These are phyloP conservation scores for Pseudococcus jackbeardsleyi DNA, from an alignment of 2,888 invertebrate genomes.

Conservation along the genomic window DNA sequence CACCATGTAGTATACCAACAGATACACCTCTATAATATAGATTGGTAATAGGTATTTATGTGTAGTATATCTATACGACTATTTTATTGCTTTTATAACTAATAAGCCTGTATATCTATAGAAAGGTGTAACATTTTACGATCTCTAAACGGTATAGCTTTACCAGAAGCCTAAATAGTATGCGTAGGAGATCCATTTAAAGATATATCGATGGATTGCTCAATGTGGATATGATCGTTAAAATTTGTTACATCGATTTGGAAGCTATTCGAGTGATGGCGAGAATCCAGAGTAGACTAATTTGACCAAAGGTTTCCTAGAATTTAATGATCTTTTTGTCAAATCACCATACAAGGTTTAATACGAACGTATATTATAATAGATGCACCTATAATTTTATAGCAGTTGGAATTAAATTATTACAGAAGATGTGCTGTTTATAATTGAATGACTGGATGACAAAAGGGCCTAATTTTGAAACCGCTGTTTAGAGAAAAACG, in stretches of 20 bases:
- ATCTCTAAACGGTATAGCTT: slow-evolving; percentile 21
- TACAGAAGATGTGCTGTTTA: neutral
- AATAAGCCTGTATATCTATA: neutral
- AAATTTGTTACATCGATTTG: slow-evolving; percentile 7
- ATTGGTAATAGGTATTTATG: neutral
- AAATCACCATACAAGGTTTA: slow-evolving; percentile 2
- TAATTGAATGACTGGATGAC: too few species aligned
- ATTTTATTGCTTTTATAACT: slow-evolving; percentile 17
- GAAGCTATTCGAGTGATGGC: neutral
- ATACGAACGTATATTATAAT: neutral
- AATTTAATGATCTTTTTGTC: slow-evolving; percentile 20
- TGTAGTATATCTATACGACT: neutral
- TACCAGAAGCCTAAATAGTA: slow-evolving; percentile 47
- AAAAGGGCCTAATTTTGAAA: too few species aligned
- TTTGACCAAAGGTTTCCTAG: neutral
- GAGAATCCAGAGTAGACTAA: neutral
- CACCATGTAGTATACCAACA: neutral
- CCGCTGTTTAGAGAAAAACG: too few species aligned
- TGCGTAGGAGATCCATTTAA: slow-evolving; percentile 9
- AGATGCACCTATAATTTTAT: neutral
- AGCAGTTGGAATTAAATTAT: neutral
- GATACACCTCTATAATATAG: neutral
- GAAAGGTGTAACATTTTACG: slow-evolving; percentile 17
- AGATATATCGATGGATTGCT: neutral
- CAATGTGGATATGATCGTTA: neutral